Conservation (phyloP, 2,888 invertebrate species). For the Ophion costatus region DNA sequence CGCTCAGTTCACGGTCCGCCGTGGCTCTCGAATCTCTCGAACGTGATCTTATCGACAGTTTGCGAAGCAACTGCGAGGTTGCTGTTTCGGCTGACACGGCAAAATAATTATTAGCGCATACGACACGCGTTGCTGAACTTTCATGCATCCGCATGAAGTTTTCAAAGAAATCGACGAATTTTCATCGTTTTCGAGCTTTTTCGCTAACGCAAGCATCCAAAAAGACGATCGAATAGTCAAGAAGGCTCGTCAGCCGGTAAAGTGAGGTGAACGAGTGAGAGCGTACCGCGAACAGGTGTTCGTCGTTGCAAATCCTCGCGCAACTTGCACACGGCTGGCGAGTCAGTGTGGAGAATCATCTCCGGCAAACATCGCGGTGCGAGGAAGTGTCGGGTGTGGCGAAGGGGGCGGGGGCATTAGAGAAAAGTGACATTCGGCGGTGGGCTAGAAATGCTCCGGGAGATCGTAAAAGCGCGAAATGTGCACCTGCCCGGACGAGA, state of each 20-base stretch:
- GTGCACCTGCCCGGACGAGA: constrained; percentile 60
- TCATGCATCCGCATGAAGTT: constrained; percentile 17
- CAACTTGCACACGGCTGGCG: too few species aligned
- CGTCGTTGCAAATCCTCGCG: too few species aligned
- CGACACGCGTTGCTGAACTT: constrained; percentile 12
- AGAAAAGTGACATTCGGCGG: too few species aligned
- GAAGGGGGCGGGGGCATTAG: neutral
- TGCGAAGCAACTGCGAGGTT: constrained; percentile 42
- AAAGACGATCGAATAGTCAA: neutral
- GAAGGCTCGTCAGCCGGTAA: too few species aligned
- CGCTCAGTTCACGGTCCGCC: constrained; percentile 21
- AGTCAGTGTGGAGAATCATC: too few species aligned
- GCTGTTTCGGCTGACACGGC: constrained; percentile 32
- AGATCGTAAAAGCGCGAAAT: constrained; percentile 31
- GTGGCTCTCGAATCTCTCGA: constrained; percentile 5
- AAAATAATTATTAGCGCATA: neutral
- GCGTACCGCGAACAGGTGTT: too few species aligned
- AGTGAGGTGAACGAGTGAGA: too few species aligned
- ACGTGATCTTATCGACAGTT: constrained; percentile 60
- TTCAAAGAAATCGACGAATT: neutral
- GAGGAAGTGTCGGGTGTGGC: constrained; percentile 10
- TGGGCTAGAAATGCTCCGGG: neutral
- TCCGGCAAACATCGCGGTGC: too few species aligned
- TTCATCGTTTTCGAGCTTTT: neutral
- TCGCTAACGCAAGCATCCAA: neutral